Evolutionary conservation across 2,797 vertebrate species (phyloP).

Genomic region (Betta splendens): DNA sequence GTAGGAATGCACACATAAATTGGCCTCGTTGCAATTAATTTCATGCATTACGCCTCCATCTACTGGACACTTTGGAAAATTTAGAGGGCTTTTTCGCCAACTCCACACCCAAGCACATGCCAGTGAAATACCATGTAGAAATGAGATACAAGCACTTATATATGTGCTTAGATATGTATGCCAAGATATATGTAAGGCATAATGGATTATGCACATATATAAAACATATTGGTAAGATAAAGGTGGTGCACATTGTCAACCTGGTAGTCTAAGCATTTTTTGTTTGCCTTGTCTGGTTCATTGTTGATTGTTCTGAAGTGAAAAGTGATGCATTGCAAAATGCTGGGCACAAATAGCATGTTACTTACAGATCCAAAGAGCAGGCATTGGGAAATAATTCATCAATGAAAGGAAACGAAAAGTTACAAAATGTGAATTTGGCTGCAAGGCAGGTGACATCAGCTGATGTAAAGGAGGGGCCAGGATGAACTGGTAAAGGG

Average conservation of each 20-base stretch:
- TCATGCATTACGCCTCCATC: slow-evolving; percentile 32
- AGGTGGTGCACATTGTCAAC: background rate
- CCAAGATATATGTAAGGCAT: too few species aligned
- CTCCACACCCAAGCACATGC: too few species aligned
- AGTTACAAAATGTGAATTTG: slow-evolving; percentile 34
- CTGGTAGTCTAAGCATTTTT: background rate
- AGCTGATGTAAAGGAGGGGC: slow-evolving; percentile 5
- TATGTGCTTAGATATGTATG: too few species aligned
- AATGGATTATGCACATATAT: too few species aligned
- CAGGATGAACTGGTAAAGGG: slow-evolving; percentile 19
- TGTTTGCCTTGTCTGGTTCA: background rate
- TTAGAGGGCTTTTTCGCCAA: too few species aligned
- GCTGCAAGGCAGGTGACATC: background rate
- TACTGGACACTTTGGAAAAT: too few species aligned
- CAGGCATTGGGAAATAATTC: slow-evolving; percentile 4
- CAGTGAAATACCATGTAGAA: too few species aligned
- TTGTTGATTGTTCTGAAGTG: background rate
- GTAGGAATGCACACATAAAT: too few species aligned
- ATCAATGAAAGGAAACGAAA: background rate
- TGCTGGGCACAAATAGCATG: background rate
- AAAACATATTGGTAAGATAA: background rate
- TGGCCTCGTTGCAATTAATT: background rate
- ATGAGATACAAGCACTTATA: too few species aligned
- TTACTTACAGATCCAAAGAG: slow-evolving; percentile 7
- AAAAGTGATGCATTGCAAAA: slow-evolving; percentile 9